Percentiles rank a stretch among this genome's conserved stretches.
Evolutionary conservation across 2,888 invertebrate species (phyloP).

Genomic region (Caenorhabditis auriculariae): DNA sequence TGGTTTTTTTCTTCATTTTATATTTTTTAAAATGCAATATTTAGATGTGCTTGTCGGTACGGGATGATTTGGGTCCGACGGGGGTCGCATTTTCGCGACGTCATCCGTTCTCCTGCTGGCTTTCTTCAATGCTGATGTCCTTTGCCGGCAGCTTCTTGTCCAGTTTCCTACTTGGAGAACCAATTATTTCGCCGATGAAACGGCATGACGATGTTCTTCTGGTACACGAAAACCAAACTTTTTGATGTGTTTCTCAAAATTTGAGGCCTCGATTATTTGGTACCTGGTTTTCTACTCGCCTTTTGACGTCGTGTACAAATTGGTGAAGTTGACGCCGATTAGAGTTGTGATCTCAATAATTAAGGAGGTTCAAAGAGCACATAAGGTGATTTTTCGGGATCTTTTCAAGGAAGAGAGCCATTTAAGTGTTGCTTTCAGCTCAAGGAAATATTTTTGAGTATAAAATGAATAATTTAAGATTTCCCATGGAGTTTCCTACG

Average conservation of each 20-base stretch:
- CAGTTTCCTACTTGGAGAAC: constrained; percentile 91
- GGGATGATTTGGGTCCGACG: constrained; percentile 69
- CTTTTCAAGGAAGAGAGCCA: neutral
- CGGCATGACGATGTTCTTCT: constrained; percentile 81
- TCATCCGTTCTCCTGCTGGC: constrained; percentile 95
- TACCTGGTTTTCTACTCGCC: constrained; percentile 97
- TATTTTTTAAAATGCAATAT: neutral
- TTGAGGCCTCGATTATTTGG: constrained; percentile 66
- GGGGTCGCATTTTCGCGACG: constrained; percentile 89
- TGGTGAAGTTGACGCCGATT: constrained; percentile 69
- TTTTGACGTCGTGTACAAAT: constrained; percentile 92
- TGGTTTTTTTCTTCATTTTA: constrained; percentile 39
- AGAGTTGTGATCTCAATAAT: constrained; percentile 45
- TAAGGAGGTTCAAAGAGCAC: constrained; percentile 58
- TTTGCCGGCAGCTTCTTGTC: constrained; percentile 91
- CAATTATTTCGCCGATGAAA: constrained; percentile 91
- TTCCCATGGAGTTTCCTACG: constrained; percentile 92
- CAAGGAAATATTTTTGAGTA: neutral
- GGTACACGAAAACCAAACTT: constrained; percentile 65
- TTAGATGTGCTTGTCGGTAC: constrained; percentile 54
- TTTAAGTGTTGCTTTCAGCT: neutral
- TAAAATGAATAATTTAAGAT: constrained; percentile 65
- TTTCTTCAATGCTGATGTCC: constrained; percentile 94
- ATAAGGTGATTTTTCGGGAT: constrained; percentile 38
- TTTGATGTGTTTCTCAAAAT: neutral